phyloP scores from a whole-genome alignment of 2,113 vertebrate species.

The Sphaerodactylus townsendi region DNA sequence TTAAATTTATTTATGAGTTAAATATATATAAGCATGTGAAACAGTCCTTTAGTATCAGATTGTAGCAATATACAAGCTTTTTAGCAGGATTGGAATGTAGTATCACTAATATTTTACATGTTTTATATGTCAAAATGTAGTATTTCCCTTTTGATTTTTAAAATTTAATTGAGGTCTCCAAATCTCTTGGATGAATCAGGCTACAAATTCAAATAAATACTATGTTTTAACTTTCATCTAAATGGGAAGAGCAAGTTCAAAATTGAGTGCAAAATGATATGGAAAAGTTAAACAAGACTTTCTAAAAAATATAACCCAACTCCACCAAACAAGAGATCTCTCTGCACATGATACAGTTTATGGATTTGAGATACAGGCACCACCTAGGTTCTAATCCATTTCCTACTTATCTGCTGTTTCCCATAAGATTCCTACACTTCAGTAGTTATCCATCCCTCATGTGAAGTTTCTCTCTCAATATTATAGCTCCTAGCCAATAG shows the following conservation, averaged over 20 bases:
- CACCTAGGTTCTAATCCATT: too few relatives aligned
- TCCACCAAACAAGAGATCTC: too few relatives aligned
- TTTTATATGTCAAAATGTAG: background rate
- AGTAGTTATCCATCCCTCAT: too few relatives aligned
- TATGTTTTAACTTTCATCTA: background rate
- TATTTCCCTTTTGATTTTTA: background rate
- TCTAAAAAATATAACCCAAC: background rate
- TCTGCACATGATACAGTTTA: too few relatives aligned
- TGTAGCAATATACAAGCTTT: background rate
- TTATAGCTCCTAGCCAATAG: too few relatives aligned
- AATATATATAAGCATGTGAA: background rate
- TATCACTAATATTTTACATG: background rate
- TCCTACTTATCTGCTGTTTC: too few relatives aligned
- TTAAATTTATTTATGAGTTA: background rate
- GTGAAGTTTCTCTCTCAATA: too few relatives aligned
- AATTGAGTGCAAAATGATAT: background rate
- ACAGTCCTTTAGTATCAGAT: too few relatives aligned
- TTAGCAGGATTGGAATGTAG: background rate
- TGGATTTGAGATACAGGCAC: too few relatives aligned
- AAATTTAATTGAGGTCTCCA: background rate
- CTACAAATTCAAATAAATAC: background rate
- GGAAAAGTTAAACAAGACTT: background rate
- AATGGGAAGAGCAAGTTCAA: background rate
- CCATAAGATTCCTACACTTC: too few relatives aligned
- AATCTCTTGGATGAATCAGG: background rate